Evolutionary conservation across 2,797 vertebrate species (phyloP).

Genomic region (Danio aesculapii): DNA sequence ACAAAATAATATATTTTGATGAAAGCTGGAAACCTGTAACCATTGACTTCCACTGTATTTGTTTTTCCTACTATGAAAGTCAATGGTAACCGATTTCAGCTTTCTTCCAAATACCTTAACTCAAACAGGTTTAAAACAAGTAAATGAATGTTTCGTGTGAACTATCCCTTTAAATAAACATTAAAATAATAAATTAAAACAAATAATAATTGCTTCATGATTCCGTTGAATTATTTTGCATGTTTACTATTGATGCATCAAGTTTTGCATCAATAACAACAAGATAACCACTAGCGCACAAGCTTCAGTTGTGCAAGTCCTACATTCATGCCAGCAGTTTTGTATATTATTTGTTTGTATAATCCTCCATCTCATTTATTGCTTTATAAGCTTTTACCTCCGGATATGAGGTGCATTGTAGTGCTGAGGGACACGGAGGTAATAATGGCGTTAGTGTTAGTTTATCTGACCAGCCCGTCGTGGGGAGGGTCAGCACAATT

Average conservation of each 20-base stretch:
- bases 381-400: constrained; percentile 33
- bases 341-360: constrained; percentile 21
- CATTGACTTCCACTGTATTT: too few species aligned
- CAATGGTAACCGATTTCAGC: too few species aligned
- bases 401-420: constrained; percentile 35
- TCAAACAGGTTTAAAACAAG: too few species aligned
- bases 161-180: too few species aligned
- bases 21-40: too few species aligned
- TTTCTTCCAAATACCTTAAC: too few species aligned
- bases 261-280: background rate
- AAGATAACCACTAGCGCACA: background rate
- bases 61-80: too few species aligned
- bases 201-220: background rate
- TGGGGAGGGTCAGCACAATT: constrained; percentile 36
- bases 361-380: constrained; percentile 1
- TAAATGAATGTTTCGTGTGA: too few species aligned
- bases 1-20: too few species aligned
- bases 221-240: background rate
- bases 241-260: background rate
- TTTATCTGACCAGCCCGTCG: background rate
- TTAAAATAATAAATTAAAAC: too few species aligned
- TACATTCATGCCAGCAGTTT: background rate
- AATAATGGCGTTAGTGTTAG: constrained; percentile 35
- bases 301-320: background rate
- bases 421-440: constrained; percentile 1